These are phyloP conservation scores for Xiphophorus birchmanni DNA, from an alignment of 2,797 vertebrate genomes.

Conservation along the genomic window DNA sequence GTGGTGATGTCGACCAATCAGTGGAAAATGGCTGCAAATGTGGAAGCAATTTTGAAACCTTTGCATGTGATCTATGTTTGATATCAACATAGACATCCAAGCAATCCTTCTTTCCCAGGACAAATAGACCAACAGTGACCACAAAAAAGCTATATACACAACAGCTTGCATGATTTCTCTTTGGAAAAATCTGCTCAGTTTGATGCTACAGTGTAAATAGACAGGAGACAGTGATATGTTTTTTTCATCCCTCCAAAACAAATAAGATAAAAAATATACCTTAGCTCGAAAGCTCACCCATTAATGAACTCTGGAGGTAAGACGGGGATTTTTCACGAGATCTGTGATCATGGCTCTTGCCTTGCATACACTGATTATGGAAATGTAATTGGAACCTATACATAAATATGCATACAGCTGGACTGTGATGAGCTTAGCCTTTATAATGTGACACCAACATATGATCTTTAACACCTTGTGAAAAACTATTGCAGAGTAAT, in stretches of 20 bases:
- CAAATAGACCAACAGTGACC: constrained; percentile 15
- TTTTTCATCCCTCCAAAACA: neutral
- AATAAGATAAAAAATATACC: neutral
- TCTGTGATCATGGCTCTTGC: neutral
- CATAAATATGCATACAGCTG: neutral
- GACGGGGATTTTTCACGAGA: neutral
- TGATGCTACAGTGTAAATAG: constrained; percentile 1
- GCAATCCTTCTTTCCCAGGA: constrained; percentile 20
- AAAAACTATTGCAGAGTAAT: neutral
- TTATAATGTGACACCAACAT: neutral
- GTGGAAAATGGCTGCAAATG: constrained; percentile 26
- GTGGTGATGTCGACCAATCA: constrained; percentile 26
- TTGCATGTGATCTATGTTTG: constrained; percentile 27
- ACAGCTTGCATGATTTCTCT: neutral
- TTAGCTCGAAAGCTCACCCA: neutral
- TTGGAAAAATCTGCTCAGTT: neutral
- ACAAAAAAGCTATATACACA: constrained; percentile 15
- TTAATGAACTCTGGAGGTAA: neutral
- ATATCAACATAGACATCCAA: constrained; percentile 24
- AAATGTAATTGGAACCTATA: neutral
- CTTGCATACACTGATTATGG: neutral
- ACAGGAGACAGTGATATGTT: neutral
- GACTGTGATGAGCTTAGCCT: neutral
- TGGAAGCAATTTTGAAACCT: constrained; percentile 44
- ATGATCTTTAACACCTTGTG: neutral